phyloP scores from a whole-genome alignment of 2,797 vertebrate genomes.

The Labroides dimidiatus region DNA sequence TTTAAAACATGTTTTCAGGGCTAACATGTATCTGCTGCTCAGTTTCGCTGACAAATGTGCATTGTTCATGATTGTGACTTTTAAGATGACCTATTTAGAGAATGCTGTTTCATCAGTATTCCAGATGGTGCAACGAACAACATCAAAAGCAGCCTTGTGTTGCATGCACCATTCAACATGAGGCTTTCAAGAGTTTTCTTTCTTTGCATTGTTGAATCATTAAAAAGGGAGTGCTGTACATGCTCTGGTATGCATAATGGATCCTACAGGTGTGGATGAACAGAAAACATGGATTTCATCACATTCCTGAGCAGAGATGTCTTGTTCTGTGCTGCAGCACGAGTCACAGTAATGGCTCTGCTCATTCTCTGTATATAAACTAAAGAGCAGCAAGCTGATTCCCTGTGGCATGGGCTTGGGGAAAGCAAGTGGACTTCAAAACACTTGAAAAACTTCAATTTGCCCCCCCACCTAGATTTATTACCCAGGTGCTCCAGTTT shows the following conservation, averaged over 20 bases:
- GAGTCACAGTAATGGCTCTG: too few species aligned
- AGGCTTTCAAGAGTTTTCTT: neutral
- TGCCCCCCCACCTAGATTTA: too few species aligned
- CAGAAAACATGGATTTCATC: neutral
- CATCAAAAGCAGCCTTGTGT: conserved; percentile 23
- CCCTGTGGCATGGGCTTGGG: too few species aligned
- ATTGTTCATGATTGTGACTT: conserved; percentile 57
- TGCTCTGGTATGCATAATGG: neutral
- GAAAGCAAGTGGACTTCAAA: too few species aligned
- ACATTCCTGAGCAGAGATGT: neutral
- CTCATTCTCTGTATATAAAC: too few species aligned
- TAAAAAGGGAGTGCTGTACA: neutral
- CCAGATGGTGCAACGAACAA: conserved; percentile 45
- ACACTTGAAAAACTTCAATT: too few species aligned
- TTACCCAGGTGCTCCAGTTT: too few species aligned
- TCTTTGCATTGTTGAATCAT: neutral
- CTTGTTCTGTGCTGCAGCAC: neutral
- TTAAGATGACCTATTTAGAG: conserved; percentile 66
- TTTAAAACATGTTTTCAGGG: conserved; percentile 57
- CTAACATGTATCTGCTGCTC: conserved; percentile 25
- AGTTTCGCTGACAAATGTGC: conserved; percentile 59
- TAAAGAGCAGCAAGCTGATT: too few species aligned
- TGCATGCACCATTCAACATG: neutral
- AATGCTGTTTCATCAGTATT: conserved; percentile 57
- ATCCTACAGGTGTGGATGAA: neutral